A percentile compares a stretch with the other conserved stretches of the same genome.
Evolutionary conservation across 1,140 invertebrate genomes (phyloP).

Genomic region (Sinella curviseta): DNA sequence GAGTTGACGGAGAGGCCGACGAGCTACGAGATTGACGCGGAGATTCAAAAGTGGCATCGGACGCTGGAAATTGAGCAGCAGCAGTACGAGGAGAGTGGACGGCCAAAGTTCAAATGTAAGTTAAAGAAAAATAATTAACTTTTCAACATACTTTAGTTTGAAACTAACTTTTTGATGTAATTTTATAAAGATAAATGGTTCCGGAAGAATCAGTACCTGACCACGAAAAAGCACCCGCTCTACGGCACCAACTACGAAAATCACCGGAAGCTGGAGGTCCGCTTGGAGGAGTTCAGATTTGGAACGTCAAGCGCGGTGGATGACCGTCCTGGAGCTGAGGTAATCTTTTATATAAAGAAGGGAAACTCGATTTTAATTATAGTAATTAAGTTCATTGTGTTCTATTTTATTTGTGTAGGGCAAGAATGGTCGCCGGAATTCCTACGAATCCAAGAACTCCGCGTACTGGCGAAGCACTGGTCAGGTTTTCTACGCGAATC

Average conservation of each 20-base stretch:
- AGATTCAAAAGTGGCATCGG: not conserved
- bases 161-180: not conserved
- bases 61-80: not conserved
- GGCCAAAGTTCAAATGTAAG: not conserved
- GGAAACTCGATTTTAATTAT: not conserved
- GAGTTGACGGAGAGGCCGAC: not conserved
- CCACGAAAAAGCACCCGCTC: not conserved
- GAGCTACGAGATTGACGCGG: not conserved
- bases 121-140: not conserved
- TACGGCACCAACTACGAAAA: not conserved
- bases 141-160: not conserved
- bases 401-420: not conserved
- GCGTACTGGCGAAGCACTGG: not conserved
- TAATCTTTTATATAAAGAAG: not conserved
- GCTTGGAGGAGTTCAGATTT: not conserved
- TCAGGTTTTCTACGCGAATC: not conserved
- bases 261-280: not conserved
- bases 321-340: not conserved
- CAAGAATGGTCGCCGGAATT: not conserved
- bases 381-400: not conserved
- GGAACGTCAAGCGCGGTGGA: not conserved
- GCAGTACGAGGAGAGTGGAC: not conserved
- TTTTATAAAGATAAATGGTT: constrained; percentile 6
- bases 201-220: not conserved
- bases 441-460: not conserved